Base-by-base conservation (phyloP, 2,113 vertebrate genomes). In the Echinops telfairi region DNA sequence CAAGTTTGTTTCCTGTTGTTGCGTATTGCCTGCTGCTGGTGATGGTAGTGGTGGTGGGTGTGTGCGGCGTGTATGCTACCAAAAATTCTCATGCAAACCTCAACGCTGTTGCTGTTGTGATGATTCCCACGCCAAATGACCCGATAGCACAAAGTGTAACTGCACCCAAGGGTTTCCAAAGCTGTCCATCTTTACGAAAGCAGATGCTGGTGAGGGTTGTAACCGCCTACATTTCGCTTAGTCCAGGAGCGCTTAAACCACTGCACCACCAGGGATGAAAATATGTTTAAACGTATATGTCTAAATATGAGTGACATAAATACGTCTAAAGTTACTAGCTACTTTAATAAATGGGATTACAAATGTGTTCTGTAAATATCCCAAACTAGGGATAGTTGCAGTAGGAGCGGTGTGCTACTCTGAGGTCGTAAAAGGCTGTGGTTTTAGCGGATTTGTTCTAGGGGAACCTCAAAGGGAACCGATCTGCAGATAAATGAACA, bases 361-460 rank as follows among this genome's bases (percentile, higher is more conserved):
- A 94, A 95, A 95, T 53, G 87, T 73, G 95, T 62, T 79, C 82
- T 97, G 91, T 89, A 97, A 94, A 92, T 89, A 95, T 87, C 58
- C 94, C 62, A 94, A 97, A 95, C 96, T 97, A 88, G 15, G 68
- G 96, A 92, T 97, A 98, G 98, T 92, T 97, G 96, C 94, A 94
- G 85, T 86, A 91, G 83, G 93, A 96, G 92, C 95, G 96, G 88
- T 75, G 33, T 95, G 96, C 96, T 97, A 96, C 91, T 91, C 40
- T 96, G 83, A 64, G 95, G 92, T 95, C 92, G 78, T 97, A 90
- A 92, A 97, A 97, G 83, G 91, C 92, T 96, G 86, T 94, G 47
- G 92, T 91, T 91, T 80, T 97, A 76, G 96, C 91, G 82, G 96
- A 97, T 92, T 97, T 97, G 92, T 96, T 95, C 89, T 91, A 62